Conservation (phyloP, 2,113 vertebrate species). For the Hemiprocne comata region DNA sequence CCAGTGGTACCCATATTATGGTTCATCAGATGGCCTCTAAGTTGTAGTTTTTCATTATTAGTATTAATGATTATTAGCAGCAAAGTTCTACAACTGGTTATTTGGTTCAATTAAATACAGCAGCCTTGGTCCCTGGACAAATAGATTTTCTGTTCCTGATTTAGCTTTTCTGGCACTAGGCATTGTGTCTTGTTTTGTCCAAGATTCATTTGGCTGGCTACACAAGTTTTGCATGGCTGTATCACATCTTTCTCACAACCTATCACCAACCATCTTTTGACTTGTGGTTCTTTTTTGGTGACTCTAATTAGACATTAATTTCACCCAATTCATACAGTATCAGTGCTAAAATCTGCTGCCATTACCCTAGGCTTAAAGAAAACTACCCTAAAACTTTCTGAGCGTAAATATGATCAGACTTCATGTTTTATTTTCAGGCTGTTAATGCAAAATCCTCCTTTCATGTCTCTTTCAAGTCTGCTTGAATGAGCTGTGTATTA, state of each 20-base stretch:
- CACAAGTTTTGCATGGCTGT: background rate
- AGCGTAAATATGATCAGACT: conserved; percentile 34
- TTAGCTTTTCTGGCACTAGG: conserved; percentile 35
- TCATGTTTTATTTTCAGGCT: conserved; percentile 38
- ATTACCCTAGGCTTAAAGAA: background rate
- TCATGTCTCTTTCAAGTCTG: conserved; percentile 62
- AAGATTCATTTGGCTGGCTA: conserved; percentile 34
- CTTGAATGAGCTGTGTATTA: conserved; percentile 52
- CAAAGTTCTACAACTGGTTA: background rate
- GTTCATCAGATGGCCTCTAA: background rate
- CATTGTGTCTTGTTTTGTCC: conserved; percentile 33
- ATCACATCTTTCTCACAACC: background rate
- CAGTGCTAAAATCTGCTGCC: conserved; percentile 8
- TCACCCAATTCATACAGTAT: background rate
- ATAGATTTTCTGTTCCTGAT: conserved; percentile 3
- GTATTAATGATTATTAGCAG: conserved; percentile 15
- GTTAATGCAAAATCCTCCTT: conserved; percentile 53
- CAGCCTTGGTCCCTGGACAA: background rate
- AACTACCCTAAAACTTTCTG: conserved; percentile 4
- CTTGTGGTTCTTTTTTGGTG: background rate
- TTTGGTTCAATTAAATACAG: background rate
- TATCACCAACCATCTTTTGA: conserved; percentile 30
- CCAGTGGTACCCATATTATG: background rate
- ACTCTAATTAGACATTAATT: conserved; percentile 15
- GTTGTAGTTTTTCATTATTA: background rate